These are phyloP conservation scores for Sweltsa coloradensis DNA, from an alignment of 1,140 invertebrate species.

Conservation along the genomic window DNA sequence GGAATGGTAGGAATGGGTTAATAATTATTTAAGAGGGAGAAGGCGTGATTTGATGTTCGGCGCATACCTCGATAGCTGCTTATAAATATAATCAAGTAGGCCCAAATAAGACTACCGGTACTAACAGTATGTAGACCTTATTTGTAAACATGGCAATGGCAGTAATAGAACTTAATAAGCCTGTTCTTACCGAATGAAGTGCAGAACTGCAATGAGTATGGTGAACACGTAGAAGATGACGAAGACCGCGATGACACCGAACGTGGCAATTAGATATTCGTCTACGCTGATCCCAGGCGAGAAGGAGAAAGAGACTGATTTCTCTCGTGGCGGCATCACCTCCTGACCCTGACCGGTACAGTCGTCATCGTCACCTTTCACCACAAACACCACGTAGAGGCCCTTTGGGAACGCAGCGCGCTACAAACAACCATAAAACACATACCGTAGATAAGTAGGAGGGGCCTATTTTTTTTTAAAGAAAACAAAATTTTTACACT, in stretches of 20 bases:
- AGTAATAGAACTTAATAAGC: too few relatives aligned
- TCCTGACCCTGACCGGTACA: constrained; percentile 37
- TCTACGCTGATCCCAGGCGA: constrained; percentile 41
- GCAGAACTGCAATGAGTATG: constrained; percentile 32
- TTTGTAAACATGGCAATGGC: too few relatives aligned
- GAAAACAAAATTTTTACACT: too few relatives aligned
- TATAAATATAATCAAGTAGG: too few relatives aligned
- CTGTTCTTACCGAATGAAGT: constrained; percentile 33
- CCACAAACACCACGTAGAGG: constrained; percentile 71
- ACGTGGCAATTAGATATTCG: constrained; percentile 48
- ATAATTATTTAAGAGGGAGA: too few relatives aligned
- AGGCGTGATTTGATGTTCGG: too few relatives aligned
- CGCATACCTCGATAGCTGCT: too few relatives aligned
- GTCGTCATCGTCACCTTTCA: constrained; percentile 59
- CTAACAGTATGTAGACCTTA: too few relatives aligned
- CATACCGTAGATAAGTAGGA: too few relatives aligned
- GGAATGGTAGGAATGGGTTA: too few relatives aligned
- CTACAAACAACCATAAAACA: constrained; percentile 36
- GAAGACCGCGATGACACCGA: constrained; percentile 39
- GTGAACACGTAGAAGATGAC: constrained; percentile 45
- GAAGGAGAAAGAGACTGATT: constrained; percentile 40
- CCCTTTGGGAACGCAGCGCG: constrained; percentile 52
- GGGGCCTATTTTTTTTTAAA: constrained; percentile 8
- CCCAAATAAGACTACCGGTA: too few relatives aligned
- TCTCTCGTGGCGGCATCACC: constrained; percentile 27